A percentile compares a stretch with the other conserved stretches of the same genome.
phyloP scores from a whole-genome alignment of 1,140 invertebrate species.

The Eueides isabella region DNA sequence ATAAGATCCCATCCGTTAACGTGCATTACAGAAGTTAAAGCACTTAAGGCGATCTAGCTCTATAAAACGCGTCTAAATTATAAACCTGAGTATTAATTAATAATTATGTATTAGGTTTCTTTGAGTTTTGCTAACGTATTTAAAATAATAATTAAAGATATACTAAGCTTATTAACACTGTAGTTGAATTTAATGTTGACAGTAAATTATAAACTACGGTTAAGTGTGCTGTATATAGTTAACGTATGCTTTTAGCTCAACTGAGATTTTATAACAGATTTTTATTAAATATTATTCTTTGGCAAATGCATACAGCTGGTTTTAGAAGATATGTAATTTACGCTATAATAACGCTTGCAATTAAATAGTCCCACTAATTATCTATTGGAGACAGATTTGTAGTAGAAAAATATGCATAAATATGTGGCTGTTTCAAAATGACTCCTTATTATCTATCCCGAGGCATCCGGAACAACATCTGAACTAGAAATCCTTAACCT shows the following conservation, averaged over 20 bases:
- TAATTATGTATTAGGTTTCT: not conserved
- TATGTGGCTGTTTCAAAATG: constrained; percentile 31
- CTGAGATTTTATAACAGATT: not conserved
- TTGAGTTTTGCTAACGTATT: not conserved
- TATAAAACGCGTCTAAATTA: not conserved
- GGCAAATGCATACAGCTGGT: not conserved
- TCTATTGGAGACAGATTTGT: not conserved
- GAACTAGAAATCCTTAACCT: constrained; percentile 61
- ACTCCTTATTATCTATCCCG: constrained; percentile 45
- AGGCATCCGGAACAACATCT: constrained; percentile 48
- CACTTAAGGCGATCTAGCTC: not conserved
- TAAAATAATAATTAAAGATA: not conserved
- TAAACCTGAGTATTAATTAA: not conserved
- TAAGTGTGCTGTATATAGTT: not conserved
- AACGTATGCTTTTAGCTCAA: not conserved
- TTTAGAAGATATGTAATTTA: not conserved
- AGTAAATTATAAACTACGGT: too few species aligned
- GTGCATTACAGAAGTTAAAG: not conserved
- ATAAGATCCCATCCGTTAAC: not conserved
- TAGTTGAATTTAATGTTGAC: too few species aligned
- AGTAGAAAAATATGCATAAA: constrained; percentile 7
- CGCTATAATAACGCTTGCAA: not conserved
- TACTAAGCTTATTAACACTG: too few species aligned
- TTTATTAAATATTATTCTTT: not conserved
- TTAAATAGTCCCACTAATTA: constrained; percentile 5